Base-by-base conservation (phyloP, 2,113 vertebrate species). In the Calyptommatus sinebrachiatus region DNA sequence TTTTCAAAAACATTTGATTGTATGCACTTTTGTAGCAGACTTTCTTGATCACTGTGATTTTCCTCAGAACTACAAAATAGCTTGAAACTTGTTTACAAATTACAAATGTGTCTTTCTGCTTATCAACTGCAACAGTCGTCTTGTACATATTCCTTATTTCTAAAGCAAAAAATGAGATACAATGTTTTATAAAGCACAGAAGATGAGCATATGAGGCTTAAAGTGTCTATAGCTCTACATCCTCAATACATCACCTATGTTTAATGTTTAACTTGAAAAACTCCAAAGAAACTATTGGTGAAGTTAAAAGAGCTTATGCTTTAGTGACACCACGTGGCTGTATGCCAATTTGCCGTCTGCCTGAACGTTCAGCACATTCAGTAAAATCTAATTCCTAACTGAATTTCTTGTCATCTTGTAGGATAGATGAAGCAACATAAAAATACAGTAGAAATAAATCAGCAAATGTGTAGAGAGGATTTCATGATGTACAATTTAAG, bases 271-370 rank as follows among this genome's bases (percentile, higher is more conserved):
- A 76, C 72, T 75, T 85, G 87, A 84, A 91, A 91, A 87, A 85
- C 1, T 29, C 9, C 57, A 67, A 79, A 86, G 86, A 67, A 76
- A 62, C 29, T 77, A 70, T 66, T 70, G 79, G 84, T 57, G 53
- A 57, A 57, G 53, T 82, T 84, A 67, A 73, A 87, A 89, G 83
- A 81, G 88, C 82, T 83, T 88, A 87, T 83, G 88, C 76, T 86
- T 89, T 72, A 93, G 91, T 90, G 94, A 95, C 95, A 95, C 85
- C 94, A 87, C 90, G 92, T 95, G 93, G 93, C 73, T 90, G 83
- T 2, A 67, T 84, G 83, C 77, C 88, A 82, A 73, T 84, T 89
- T 89, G 83, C 85, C 81, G 76, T 89, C 78, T 48, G 73, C 81
- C 57, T 57, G 71, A 71, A 87, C 2, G n/a, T 67, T 8, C 6